These are phyloP conservation scores for Ceyx margarethae DNA, from an alignment of 2,113 vertebrate species.

Conservation along the genomic window DNA sequence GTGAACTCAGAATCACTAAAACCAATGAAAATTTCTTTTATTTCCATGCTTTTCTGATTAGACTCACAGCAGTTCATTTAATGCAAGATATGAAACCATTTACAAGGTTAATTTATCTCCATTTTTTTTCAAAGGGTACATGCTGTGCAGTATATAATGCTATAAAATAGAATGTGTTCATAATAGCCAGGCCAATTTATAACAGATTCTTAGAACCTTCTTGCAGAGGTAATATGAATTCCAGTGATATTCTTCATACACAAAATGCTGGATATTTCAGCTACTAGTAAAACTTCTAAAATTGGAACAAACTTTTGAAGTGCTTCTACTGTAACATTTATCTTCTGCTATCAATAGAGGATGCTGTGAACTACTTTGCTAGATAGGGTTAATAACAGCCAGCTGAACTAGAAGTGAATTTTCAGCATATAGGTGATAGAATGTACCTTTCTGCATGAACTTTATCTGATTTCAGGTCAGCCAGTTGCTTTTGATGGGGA, in stretches of 20 bases:
- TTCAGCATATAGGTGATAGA: neutral
- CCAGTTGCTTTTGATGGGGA: neutral
- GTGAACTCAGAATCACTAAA: neutral
- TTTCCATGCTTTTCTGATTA: neutral
- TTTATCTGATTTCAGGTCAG: constrained; percentile 43
- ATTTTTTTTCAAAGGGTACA: neutral
- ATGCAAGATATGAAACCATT: neutral
- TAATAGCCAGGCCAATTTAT: constrained; percentile 11
- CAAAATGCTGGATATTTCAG: constrained; percentile 10
- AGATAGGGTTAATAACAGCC: constrained; percentile 24
- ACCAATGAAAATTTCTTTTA: neutral
- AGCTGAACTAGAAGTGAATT: constrained; percentile 30
- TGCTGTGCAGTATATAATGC: neutral
- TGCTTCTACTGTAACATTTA: constrained; percentile 38
- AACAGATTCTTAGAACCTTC: constrained; percentile 1
- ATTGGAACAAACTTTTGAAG: constrained; percentile 42
- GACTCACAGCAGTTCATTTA: constrained; percentile 25
- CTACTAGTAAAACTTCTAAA: constrained; percentile 13
- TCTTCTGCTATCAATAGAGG: constrained; percentile 32
- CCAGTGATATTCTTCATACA: neutral
- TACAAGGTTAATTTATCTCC: constrained; percentile 42
- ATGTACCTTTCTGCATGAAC: neutral
- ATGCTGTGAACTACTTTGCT: constrained; percentile 29
- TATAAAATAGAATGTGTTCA: neutral
- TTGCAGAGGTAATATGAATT: constrained; percentile 13